Evolutionary conservation across 2,113 vertebrate species (phyloP), one percentile per base, ranked within the genome.

Genomic region (Probosciger aterrimus): DNA sequence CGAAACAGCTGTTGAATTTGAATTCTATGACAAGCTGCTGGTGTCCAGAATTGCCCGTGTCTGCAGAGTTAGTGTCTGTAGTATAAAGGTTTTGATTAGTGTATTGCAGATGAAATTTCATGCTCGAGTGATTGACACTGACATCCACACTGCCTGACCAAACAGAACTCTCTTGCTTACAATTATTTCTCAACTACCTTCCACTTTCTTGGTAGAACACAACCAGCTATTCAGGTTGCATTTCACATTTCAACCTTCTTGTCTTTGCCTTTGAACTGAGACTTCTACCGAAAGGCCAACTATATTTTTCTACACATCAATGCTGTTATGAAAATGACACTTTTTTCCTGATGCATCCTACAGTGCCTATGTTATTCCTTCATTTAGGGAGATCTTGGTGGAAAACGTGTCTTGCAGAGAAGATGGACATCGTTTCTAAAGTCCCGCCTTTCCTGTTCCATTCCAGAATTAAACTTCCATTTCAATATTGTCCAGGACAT

Each of bases 1-100:
- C 11, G 98, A 98, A 96, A 98, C 97, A 16, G 98, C 98, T 35
- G 95, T 98, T 94, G 98, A 98, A 92, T 98, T 98, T 62, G 98
- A 98, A 82, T 98, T 98, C 96, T 98, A 97, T 90, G 98, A 95
- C 88, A 98, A 98, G 84, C 95, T 98, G 1, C 77, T 96, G 15
- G 98, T 99, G 76, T 98, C 98, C 15, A 97, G 98, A 88, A 97
- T 99, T 67, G 98, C 98, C 52, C 98, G 97, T 20, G 97, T 98
- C 86, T 98, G 98, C 97, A 98, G 98, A 97, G 98, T 98, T 27
- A 67, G 82, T 93, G 28, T 82, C 53, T 77, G 57, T 63, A 27
- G 44, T 28, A 12, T 35, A 69, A 55, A 49, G 17, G 57, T 82
- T 57, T 70, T 52, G 30, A n/a, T 37, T 18, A 46, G 33, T 50